Evolutionary conservation across 2,113 vertebrate genomes (phyloP).

Genomic region (Hyperopisus bebe): DNA sequence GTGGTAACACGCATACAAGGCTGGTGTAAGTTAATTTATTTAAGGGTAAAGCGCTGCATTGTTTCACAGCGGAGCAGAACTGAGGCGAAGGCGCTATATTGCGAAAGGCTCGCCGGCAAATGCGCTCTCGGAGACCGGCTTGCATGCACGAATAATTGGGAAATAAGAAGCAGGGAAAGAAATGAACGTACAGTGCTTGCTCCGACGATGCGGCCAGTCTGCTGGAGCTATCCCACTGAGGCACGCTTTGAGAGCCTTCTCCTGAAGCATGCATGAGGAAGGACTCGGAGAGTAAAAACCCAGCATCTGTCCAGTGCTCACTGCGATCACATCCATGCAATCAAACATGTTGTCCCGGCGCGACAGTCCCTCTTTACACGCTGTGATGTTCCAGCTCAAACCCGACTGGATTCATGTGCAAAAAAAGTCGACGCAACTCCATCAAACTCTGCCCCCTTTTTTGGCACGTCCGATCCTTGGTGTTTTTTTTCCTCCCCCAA

Average conservation of each 20-base stretch:
- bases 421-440: slow-evolving; percentile 79
- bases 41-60: not conserved
- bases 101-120: not conserved
- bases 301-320: slow-evolving; percentile 79
- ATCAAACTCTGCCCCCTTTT: slow-evolving; percentile 79
- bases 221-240: slow-evolving; percentile 83
- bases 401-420: slow-evolving; percentile 63
- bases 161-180: slow-evolving; percentile 20
- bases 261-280: slow-evolving; percentile 75
- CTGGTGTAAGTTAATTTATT: not conserved
- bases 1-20: not conserved
- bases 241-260: slow-evolving; percentile 78
- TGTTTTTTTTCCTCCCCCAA: slow-evolving; percentile 60
- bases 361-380: slow-evolving; percentile 50
- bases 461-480: slow-evolving; percentile 74
- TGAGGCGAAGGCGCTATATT: not conserved
- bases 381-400: slow-evolving; percentile 66
- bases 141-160: not conserved
- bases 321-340: slow-evolving; percentile 85
- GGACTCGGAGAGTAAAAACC: slow-evolving; percentile 84
- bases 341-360: slow-evolving; percentile 83
- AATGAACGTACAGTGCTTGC: slow-evolving; percentile 84
- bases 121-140: not conserved
- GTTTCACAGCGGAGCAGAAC: not conserved
- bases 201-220: slow-evolving; percentile 82